Conservation (phyloP, 2,113 vertebrate genomes). For the Procavia capensis region DNA sequence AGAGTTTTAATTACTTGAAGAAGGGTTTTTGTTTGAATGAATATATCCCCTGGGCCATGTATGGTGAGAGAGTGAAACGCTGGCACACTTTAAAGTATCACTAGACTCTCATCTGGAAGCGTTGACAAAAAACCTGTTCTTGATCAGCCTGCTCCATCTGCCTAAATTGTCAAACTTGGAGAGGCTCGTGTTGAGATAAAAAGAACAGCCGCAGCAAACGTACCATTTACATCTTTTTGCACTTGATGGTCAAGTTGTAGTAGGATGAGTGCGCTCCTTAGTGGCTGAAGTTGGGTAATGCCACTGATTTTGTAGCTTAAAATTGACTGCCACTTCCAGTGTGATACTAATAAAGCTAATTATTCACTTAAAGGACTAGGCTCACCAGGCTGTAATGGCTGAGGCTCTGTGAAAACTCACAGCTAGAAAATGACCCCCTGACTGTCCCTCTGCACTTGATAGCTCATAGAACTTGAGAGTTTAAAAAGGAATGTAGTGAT, state of each 20-base stretch:
- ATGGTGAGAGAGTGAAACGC: background rate
- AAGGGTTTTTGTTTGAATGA: background rate
- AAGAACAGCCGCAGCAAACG: background rate
- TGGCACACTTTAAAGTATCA: background rate
- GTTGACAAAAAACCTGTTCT: background rate
- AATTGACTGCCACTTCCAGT: background rate
- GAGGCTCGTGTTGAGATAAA: background rate
- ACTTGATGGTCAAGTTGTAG: background rate
- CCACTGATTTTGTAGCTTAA: background rate
- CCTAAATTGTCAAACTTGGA: background rate
- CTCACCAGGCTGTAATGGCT: background rate
- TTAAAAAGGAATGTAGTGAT: background rate
- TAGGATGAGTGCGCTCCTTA: background rate
- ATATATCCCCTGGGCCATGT: background rate
- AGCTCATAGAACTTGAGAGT: background rate
- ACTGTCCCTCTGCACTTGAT: background rate
- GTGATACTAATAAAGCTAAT: background rate
- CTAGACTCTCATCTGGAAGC: background rate
- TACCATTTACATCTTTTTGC: background rate
- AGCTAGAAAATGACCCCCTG: background rate
- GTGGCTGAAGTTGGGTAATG: background rate
- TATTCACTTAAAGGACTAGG: background rate
- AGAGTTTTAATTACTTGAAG: background rate
- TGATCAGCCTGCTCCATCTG: background rate
- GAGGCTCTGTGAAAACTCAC: background rate